Percentiles rank a stretch among this genome's conserved stretches.
phyloP scores from a whole-genome alignment of 2,888 invertebrate species.

The Rhaphigaster nebulosa region DNA sequence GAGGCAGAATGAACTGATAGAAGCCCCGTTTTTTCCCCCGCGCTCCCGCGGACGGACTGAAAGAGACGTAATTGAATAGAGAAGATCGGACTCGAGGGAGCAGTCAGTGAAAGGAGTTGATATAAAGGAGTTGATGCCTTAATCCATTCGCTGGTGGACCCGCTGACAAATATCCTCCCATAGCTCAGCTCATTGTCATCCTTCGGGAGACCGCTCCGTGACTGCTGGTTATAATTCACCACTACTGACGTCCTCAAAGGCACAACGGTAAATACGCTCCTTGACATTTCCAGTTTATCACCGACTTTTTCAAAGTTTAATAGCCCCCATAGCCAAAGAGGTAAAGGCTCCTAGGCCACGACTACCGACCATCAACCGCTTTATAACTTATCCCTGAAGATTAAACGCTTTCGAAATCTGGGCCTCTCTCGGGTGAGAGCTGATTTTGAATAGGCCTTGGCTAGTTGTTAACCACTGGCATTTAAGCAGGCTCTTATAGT shows the following conservation, averaged over 20 bases:
- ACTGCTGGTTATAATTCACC: background rate
- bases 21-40: background rate
- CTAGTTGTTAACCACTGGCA: background rate
- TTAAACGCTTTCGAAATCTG: slow-evolving; percentile 12
- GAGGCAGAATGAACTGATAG: background rate
- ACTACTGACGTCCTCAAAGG: background rate
- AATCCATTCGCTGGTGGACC: background rate
- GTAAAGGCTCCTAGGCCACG: background rate
- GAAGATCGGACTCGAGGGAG: background rate
- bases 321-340: background rate
- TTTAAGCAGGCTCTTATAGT: background rate
- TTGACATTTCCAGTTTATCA: slow-evolving; percentile 47
- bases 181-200: slow-evolving; percentile 9
- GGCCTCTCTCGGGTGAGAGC: background rate
- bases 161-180: slow-evolving; percentile 40
- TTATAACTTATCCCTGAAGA: background rate
- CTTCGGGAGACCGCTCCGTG: background rate
- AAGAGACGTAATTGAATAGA: slow-evolving; percentile 38
- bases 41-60: background rate
- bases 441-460: background rate
- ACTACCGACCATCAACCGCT: background rate
- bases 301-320: slow-evolving; percentile 47
- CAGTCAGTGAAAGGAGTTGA: slow-evolving; percentile 1
- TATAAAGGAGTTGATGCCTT: slow-evolving; percentile 24
- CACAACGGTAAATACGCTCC: slow-evolving; percentile 19